Evolutionary conservation across 2,888 invertebrate species (phyloP).

Genomic region (Erpobdella octoculata): DNA sequence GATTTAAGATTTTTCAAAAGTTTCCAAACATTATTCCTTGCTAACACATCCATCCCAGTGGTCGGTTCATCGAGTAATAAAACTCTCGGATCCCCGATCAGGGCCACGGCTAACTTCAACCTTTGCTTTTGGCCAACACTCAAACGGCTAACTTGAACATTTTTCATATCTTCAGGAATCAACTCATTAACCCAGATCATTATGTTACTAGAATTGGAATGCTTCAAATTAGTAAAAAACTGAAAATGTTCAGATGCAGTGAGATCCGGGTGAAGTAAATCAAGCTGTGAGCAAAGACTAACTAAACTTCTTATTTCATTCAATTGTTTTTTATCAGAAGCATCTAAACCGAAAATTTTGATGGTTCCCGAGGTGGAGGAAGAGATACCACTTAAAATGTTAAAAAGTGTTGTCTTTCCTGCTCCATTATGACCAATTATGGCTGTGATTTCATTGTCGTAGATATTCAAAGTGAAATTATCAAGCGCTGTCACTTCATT

Average conservation of each 20-base stretch:
- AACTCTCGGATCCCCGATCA: background rate
- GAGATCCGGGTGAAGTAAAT: background rate
- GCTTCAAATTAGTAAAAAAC: background rate
- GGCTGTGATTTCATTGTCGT: background rate
- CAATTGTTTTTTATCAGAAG: background rate
- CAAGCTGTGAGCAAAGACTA: background rate
- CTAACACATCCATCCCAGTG: background rate
- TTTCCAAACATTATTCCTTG: background rate
- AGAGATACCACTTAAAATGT: background rate
- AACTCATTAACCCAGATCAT: background rate
- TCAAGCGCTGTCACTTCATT: background rate
- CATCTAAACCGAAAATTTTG: background rate
- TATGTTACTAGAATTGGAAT: background rate
- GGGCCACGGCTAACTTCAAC: background rate
- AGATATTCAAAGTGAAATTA: slow-evolving; percentile 3
- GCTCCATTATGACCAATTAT: background rate
- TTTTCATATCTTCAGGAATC: background rate
- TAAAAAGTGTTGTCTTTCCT: slow-evolving; percentile 2
- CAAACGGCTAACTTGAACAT: background rate
- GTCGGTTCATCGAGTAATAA: background rate
- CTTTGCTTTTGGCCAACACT: slow-evolving; percentile 1
- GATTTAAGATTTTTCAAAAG: background rate
- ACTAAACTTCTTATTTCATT: background rate
- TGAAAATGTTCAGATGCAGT: background rate
- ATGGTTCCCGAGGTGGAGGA: background rate